A percentile compares a stretch with the other conserved stretches of the same genome.
Conservation (phyloP, 2,797 vertebrate species). For the Catamblyrhynchus diadema region DNA sequence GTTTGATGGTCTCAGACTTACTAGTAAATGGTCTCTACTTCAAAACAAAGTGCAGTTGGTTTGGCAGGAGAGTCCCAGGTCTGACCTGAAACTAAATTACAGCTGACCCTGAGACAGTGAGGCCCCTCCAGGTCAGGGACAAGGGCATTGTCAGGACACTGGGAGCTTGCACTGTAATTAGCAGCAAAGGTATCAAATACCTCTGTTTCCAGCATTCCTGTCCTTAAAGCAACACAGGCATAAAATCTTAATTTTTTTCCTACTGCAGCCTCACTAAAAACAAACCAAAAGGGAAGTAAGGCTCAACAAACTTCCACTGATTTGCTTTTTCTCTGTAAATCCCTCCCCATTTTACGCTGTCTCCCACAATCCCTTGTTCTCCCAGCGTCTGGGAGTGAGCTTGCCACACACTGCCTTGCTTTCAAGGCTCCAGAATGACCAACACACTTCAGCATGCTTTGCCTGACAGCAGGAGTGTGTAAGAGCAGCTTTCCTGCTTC, state of each 20-base stretch:
- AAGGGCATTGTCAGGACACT: slow-evolving; percentile 60
- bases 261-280: not conserved
- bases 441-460: not conserved
- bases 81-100: slow-evolving; percentile 69
- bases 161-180: slow-evolving; percentile 62
- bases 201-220: slow-evolving; percentile 54
- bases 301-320: not conserved
- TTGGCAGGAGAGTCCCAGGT: slow-evolving; percentile 53
- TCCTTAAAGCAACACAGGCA: slow-evolving; percentile 50
- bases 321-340: slow-evolving; percentile 18
- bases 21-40: slow-evolving; percentile 61
- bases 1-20: slow-evolving; percentile 60
- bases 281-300: not conserved
- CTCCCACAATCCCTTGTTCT: slow-evolving; percentile 30
- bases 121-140: slow-evolving; percentile 64
- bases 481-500: not conserved
- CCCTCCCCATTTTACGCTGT: not conserved
- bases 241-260: not conserved
- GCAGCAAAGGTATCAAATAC: slow-evolving; percentile 67
- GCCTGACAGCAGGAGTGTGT: not conserved
- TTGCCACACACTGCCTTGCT: slow-evolving; percentile 8
- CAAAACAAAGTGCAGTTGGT: slow-evolving; percentile 60
- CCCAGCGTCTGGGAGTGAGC: slow-evolving; percentile 17
- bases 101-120: slow-evolving; percentile 63
- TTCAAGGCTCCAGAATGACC: slow-evolving; percentile 29